Evolutionary conservation across 2,113 vertebrate species (phyloP).

Genomic region (Origma solitaria): DNA sequence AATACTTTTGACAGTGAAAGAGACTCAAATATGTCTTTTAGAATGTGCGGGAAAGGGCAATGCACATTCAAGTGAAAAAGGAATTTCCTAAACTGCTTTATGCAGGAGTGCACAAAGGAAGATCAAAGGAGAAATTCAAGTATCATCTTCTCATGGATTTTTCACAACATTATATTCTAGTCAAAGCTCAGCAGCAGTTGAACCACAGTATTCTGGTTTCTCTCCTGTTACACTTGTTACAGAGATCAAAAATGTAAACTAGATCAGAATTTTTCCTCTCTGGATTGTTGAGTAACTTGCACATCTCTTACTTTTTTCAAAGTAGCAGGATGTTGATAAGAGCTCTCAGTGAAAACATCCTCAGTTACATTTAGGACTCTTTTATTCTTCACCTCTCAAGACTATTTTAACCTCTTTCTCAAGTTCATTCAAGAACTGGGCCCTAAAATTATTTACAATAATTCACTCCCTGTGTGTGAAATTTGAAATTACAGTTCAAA

Average conservation of each 20-base stretch:
- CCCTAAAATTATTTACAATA: neutral
- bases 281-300: neutral
- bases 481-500: constrained; percentile 30
- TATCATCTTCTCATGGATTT: neutral
- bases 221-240: neutral
- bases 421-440: neutral
- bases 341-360: neutral
- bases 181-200: neutral
- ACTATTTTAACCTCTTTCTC: neutral
- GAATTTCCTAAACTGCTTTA: neutral
- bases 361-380: neutral
- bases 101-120: neutral
- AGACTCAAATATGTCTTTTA: neutral
- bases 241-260: neutral
- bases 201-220: neutral
- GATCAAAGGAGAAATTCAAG: neutral
- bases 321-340: neutral
- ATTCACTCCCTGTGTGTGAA: constrained; percentile 9
- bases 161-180: neutral
- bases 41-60: neutral
- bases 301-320: neutral
- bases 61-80: neutral
- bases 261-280: neutral
- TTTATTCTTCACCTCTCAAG: neutral
- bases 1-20: neutral